Evolutionary conservation across 2,113 vertebrate species (phyloP), one percentile per base, ranked within the genome.

Genomic region (Thinocorus orbignyianus): DNA sequence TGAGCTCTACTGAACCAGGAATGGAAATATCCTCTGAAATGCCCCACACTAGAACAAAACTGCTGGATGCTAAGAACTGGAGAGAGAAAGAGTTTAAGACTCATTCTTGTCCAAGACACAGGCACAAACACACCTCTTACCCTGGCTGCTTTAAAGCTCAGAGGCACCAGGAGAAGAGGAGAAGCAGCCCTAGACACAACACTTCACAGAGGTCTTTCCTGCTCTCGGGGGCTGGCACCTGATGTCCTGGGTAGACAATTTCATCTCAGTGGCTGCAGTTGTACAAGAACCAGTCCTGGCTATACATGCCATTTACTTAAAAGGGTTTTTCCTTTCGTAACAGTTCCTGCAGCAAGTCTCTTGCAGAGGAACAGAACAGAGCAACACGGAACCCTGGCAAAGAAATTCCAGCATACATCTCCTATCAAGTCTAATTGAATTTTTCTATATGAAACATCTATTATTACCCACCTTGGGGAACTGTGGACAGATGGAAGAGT

Each of bases 341-440:
- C 9, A 95, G 51, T 17, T 90, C 80, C 52, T 88, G 69, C 55
- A 90, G 88, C 44, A 69, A 71, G 55, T 35, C 31, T 86, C 80
- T 81, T 89, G 89, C 73, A 62, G 83, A 84, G 83, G 60, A 86
- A 65, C 71, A 93, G 79, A 94, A 52, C 68, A 73, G 37, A 92
- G 52, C 65, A 91, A 78, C 64, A 74, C 33, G 58, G 39, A 71
- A 73, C 33, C 61, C 81, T 89, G 73, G 93, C 84, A 89, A 87
- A 69, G 77, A 87, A 89, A 52, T 22, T 41, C 52, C 81, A 39
- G 74, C 84, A 94, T 85, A 64, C n/a, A 89, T 92, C 65, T 94
- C 73, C 58, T 91, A 81, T 95, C 90, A 79, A 83, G 19, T 87
- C 89, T 92, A 95, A 96, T 82, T 72, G 91, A 85, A n/a, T 94